These are phyloP conservation scores for Phortica variegata DNA, from an alignment of 1,140 invertebrate genomes.

Conservation along the genomic window DNA sequence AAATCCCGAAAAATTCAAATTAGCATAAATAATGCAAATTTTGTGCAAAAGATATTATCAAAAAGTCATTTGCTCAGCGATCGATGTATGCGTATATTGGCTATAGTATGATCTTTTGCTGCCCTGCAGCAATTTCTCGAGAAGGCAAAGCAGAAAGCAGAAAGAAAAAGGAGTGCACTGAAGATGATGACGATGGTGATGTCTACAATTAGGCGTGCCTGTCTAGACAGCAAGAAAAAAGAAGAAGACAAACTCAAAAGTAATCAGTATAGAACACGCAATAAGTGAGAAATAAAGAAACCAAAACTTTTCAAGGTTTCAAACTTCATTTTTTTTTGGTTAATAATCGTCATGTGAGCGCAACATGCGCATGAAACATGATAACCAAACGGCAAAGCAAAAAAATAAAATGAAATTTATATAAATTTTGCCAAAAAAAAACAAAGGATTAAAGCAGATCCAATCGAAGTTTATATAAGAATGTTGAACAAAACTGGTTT, in stretches of 20 bases:
- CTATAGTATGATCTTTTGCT: too few species aligned
- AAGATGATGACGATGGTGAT: conserved; percentile 31
- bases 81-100: too few species aligned
- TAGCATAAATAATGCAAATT: conserved; percentile 28
- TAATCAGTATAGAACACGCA: conserved; percentile 50
- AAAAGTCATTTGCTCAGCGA: too few species aligned
- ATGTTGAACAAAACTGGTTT: conserved; percentile 33
- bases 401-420: conserved; percentile 4
- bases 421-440: background rate
- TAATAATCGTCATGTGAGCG: too few species aligned
- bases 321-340: conserved; percentile 23
- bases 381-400: conserved; percentile 27
- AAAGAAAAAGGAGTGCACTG: background rate
- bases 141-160: conserved; percentile 19
- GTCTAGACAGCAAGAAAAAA: conserved; percentile 31
- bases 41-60: too few species aligned
- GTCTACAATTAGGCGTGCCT: conserved; percentile 41
- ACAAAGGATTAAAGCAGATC: conserved; percentile 9
- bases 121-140: conserved; percentile 30
- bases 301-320: conserved; percentile 25
- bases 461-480: conserved; percentile 2
- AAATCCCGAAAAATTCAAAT: conserved; percentile 21
- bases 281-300: conserved; percentile 14
- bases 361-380: conserved; percentile 52
- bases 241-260: conserved; percentile 1